Conservation (phyloP, 1,140 invertebrate species). For the Galendromus occidentalis region DNA sequence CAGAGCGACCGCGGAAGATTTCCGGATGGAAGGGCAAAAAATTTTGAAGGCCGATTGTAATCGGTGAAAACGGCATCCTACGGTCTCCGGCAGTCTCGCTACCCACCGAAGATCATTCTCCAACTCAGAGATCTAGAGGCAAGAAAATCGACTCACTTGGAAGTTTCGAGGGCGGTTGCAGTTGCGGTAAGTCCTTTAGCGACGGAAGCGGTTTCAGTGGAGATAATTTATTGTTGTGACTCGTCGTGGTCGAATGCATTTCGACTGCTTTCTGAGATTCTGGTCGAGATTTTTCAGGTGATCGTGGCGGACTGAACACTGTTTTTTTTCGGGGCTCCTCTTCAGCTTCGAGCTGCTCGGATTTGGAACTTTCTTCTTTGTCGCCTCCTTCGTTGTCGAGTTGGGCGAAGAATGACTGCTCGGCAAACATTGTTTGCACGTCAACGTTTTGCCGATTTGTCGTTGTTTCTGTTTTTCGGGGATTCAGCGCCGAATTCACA, state of each 20-base stretch:
- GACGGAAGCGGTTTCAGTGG: not conserved
- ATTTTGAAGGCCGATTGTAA: too few relatives aligned
- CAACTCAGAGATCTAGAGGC: too few relatives aligned
- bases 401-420: slow-evolving; percentile 4
- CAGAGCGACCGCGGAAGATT: too few relatives aligned
- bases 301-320: not conserved
- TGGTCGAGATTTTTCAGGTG: not conserved
- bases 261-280: too few relatives aligned
- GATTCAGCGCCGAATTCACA: not conserved
- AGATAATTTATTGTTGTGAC: not conserved
- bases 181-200: not conserved
- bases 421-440: not conserved
- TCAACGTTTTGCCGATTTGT: not conserved
- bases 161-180: not conserved
- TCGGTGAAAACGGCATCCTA: too few relatives aligned
- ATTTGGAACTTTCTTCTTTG: not conserved
- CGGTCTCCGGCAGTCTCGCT: too few relatives aligned
- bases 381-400: not conserved
- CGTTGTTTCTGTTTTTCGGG: not conserved
- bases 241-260: too few relatives aligned
- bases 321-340: not conserved
- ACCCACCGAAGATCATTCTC: too few relatives aligned
- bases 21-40: too few relatives aligned
- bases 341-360: not conserved
- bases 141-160: slow-evolving; percentile 8